phyloP scores from a whole-genome alignment of 1,140 invertebrate species.

The Hycleus cichorii region DNA sequence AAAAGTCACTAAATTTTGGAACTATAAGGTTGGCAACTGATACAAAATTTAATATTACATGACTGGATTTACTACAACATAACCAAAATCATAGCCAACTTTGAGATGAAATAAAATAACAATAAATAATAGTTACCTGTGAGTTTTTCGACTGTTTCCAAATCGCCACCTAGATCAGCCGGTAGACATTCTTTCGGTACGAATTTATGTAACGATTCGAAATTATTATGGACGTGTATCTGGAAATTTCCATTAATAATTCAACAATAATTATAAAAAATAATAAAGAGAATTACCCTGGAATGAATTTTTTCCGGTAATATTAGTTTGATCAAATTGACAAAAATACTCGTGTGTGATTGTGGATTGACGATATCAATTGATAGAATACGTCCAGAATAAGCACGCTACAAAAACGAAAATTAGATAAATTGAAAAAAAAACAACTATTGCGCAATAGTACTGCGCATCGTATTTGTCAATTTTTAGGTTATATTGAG shows the following conservation, averaged over 20 bases:
- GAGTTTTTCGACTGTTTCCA: background rate
- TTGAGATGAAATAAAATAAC: background rate
- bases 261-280: background rate
- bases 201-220: slow-evolving; percentile 3
- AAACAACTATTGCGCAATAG: no score
- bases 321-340: no score
- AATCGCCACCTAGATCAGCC: slow-evolving; percentile 5
- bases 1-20: no score
- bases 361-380: background rate
- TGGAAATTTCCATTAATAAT: background rate
- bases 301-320: no score
- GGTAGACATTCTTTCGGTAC: slow-evolving; percentile 6
- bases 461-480: no score
- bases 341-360: background rate
- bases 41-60: no score
- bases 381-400: background rate
- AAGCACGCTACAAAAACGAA: background rate
- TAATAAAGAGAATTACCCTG: background rate
- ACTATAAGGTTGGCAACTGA: no score
- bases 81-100: background rate
- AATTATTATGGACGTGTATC: slow-evolving; percentile 6
- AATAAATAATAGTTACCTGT: background rate
- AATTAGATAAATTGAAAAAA: no score
- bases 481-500: no score
- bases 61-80: no score